Evolutionary conservation across 1,140 invertebrate genomes (phyloP).

Genomic region (Drosophila sproati): DNA sequence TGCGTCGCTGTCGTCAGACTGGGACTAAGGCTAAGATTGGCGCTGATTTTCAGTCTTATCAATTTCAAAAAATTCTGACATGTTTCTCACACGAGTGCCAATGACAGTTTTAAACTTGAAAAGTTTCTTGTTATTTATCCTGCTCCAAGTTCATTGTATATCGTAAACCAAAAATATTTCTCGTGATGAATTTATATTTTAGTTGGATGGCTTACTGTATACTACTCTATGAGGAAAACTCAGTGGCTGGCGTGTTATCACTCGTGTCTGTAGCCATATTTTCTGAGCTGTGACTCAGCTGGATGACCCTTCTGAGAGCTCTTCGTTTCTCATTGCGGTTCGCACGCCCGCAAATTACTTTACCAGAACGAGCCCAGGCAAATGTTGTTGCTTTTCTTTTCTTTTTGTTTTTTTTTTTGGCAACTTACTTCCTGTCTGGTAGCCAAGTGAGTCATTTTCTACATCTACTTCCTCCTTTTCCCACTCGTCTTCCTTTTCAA

Average conservation of each 20-base stretch:
- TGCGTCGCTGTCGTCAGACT: conserved; percentile 16
- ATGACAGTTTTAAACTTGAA: not conserved
- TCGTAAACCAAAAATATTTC: no score
- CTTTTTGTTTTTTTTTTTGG: conserved; percentile 17
- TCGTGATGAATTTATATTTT: no score
- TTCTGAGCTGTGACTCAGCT: not conserved
- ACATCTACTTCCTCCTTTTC: conserved; percentile 15
- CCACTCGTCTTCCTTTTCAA: not conserved
- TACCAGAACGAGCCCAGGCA: conserved; percentile 19
- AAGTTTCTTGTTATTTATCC: not conserved
- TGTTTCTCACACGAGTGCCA: conserved; percentile 50
- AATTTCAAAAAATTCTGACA: conserved; percentile 57
- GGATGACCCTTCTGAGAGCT: conserved; percentile 13
- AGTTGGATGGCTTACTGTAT: no score
- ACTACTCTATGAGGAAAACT: no score
- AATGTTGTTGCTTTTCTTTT: not conserved
- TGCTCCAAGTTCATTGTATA: no score
- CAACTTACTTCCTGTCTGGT: conserved; percentile 25
- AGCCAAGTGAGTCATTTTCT: conserved; percentile 25
- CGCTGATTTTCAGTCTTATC: conserved; percentile 32
- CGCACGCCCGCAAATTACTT: conserved; percentile 39
- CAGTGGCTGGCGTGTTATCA: no score
- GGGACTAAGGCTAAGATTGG: conserved; percentile 25
- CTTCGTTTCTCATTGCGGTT: not conserved
- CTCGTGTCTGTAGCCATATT: not conserved